phyloP scores from a whole-genome alignment of 2,113 vertebrate genomes.

The Petrocephalus microphthalmus region DNA sequence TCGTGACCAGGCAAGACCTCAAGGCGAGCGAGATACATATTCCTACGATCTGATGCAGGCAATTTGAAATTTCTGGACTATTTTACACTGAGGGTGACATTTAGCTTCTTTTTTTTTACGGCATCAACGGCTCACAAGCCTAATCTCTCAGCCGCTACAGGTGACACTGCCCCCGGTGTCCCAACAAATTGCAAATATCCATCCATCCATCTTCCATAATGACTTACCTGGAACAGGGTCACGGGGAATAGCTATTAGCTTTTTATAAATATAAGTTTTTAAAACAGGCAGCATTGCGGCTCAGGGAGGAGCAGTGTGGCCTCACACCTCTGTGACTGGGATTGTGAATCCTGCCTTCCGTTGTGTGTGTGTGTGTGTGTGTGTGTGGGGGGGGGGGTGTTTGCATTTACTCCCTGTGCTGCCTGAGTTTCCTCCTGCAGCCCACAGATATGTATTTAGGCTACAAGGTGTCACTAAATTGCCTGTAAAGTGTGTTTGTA shows the following conservation, averaged over 20 bases:
- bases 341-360: background rate
- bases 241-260: background rate
- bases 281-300: background rate
- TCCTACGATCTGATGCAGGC: background rate
- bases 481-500: background rate
- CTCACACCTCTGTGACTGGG: background rate
- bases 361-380: background rate
- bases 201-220: background rate
- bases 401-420: background rate
- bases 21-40: background rate
- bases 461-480: background rate
- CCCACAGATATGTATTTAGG: background rate
- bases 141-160: background rate
- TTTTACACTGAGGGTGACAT: background rate
- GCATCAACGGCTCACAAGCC: background rate
- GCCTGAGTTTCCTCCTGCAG: background rate
- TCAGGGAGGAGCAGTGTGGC: background rate
- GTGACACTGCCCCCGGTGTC: background rate
- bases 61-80: background rate
- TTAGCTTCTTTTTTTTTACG: background rate
- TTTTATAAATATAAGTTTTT: background rate
- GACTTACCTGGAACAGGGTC: background rate
- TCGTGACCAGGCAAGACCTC: background rate
- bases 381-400: background rate
- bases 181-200: background rate